Percentiles rank a stretch among this genome's conserved stretches.
These are phyloP conservation scores for Hydriomena furcata DNA, from an alignment of 2,888 invertebrate genomes.

Conservation along the genomic window DNA sequence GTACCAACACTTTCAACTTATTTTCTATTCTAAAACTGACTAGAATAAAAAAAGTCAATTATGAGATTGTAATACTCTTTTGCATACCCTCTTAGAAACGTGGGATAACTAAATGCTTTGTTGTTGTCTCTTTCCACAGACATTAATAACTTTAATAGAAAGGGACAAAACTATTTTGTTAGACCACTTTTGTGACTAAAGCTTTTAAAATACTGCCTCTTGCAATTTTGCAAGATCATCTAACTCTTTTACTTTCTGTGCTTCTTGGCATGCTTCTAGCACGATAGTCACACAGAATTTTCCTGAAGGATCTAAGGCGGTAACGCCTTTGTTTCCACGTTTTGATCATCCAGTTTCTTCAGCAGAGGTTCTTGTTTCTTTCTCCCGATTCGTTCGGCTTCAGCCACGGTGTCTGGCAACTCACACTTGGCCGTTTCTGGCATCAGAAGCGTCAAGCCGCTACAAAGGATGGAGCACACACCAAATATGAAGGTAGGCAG, in stretches of 20 bases:
- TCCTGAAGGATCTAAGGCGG: constrained; percentile 15
- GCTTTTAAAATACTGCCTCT: neutral
- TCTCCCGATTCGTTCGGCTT: constrained; percentile 70
- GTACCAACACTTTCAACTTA: neutral
- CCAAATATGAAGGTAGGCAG: constrained; percentile 79
- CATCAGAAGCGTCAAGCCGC: constrained; percentile 70
- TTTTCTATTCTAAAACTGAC: neutral
- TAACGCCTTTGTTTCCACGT: constrained; percentile 7
- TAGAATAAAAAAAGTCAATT: constrained; percentile 7
- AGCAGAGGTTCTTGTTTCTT: constrained; percentile 15
- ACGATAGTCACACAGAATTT: neutral
- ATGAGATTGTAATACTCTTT: too few species aligned
- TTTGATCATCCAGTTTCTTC: constrained; percentile 23
- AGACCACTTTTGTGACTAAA: too few species aligned
- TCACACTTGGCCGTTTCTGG: constrained; percentile 77
- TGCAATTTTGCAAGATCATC: neutral
- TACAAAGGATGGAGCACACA: constrained; percentile 68
- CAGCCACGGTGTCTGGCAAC: constrained; percentile 76
- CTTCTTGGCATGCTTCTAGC: neutral
- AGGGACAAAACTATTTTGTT: neutral
- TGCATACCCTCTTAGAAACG: neutral
- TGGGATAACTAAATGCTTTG: neutral
- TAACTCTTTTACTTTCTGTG: neutral
- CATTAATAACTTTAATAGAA: neutral
- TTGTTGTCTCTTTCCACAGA: neutral